Conservation (phyloP, 2,797 vertebrate genomes). For the Florisuga fusca region DNA sequence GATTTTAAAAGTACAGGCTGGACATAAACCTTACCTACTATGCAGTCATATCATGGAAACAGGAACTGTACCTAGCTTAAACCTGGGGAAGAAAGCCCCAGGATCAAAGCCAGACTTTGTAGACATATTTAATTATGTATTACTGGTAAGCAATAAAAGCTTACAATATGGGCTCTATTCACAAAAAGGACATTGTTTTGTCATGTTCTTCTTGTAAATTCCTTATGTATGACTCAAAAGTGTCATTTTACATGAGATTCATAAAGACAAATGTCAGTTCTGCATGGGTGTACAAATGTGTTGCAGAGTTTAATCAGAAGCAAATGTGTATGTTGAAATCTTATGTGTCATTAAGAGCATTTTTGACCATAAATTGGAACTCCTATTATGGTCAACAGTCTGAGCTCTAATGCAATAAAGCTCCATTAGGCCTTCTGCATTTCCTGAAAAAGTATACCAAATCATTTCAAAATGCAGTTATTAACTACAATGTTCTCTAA, state of each 20-base stretch:
- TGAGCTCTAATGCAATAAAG: conserved; percentile 54
- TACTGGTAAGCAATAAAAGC: conserved; percentile 73
- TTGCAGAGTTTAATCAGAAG: conserved; percentile 75
- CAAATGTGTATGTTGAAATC: conserved; percentile 73
- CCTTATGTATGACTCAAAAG: conserved; percentile 72
- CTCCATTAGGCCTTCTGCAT: conserved; percentile 43
- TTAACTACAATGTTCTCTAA: conserved; percentile 22
- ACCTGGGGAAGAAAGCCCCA: conserved; percentile 45
- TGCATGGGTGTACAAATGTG: conserved; percentile 63
- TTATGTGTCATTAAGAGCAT: conserved; percentile 69
- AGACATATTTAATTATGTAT: conserved; percentile 77
- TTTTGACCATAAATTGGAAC: conserved; percentile 65
- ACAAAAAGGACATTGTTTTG: conserved; percentile 76
- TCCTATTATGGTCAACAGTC: conserved; percentile 52
- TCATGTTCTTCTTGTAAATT: conserved; percentile 78
- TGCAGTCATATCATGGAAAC: background rate
- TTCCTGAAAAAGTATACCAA: conserved; percentile 49
- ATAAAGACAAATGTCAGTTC: conserved; percentile 74
- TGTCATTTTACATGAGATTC: conserved; percentile 75
- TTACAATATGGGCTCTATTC: conserved; percentile 67
- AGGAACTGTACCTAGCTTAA: conserved; percentile 62
- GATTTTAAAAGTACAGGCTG: conserved; percentile 32
- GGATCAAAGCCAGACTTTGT: conserved; percentile 73
- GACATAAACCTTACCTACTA: conserved; percentile 41
- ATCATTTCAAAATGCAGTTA: conserved; percentile 20